Conservation (phyloP, 1,140 invertebrate genomes). For the Glomeris maerens region DNA sequence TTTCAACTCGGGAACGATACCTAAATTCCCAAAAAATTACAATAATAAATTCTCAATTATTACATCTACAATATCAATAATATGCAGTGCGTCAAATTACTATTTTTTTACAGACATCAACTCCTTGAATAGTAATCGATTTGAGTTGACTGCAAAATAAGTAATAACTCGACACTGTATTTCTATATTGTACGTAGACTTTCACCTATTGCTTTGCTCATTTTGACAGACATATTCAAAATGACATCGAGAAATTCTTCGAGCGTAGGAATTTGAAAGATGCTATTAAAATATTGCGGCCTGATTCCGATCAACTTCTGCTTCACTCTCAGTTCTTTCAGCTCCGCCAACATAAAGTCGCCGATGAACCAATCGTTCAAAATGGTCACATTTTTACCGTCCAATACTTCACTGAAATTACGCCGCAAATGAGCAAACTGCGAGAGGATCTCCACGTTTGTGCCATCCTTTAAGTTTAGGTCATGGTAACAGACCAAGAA, state of each 20-base stretch:
- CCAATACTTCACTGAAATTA: slow-evolving; percentile 9
- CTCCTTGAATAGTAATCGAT: too few species aligned
- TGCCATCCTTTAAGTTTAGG: slow-evolving; percentile 16
- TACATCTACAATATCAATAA: too few species aligned
- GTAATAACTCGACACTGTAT: too few species aligned
- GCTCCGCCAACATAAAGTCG: slow-evolving; percentile 18
- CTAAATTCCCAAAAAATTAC: too few species aligned
- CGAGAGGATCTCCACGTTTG: slow-evolving; percentile 14
- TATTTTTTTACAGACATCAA: too few species aligned
- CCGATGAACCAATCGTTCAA: slow-evolving; percentile 19
- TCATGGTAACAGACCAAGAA: slow-evolving; percentile 22
- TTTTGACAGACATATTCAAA: slow-evolving; percentile 13
- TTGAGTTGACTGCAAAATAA: too few species aligned
- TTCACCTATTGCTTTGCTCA: too few species aligned
- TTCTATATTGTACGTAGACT: too few species aligned
- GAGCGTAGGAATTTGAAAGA: slow-evolving; percentile 18
- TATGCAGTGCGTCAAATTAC: too few species aligned
- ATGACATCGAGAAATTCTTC: slow-evolving; percentile 18
- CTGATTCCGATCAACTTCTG: slow-evolving; percentile 11
- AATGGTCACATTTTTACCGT: slow-evolving; percentile 8
- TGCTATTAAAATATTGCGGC: slow-evolving; percentile 12
- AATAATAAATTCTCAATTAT: too few species aligned
- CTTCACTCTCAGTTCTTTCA: slow-evolving; percentile 8
- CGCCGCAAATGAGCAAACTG: slow-evolving; percentile 9
- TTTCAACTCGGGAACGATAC: too few species aligned